Conservation (phyloP, 2,888 invertebrate species). For the Alviniconcha strummeri region DNA sequence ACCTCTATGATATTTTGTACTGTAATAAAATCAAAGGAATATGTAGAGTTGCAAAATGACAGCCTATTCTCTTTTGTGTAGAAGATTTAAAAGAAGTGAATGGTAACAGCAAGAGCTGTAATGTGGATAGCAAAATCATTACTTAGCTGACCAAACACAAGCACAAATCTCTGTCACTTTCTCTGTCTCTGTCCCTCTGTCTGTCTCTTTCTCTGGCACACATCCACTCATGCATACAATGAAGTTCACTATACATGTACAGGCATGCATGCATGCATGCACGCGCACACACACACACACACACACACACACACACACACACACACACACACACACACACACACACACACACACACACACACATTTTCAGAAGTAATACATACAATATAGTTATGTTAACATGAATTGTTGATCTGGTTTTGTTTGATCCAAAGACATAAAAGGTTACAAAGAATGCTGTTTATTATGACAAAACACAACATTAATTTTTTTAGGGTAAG, state of each 20-base stretch:
- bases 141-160: too few relatives aligned
- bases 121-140: too few relatives aligned
- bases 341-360: constrained; percentile 3
- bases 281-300: background rate
- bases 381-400: too few relatives aligned
- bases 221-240: background rate
- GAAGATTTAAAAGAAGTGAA: background rate
- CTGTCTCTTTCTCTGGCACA: background rate
- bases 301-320: constrained; percentile 1
- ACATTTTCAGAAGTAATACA: too few relatives aligned
- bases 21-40: background rate
- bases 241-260: background rate
- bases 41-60: background rate
- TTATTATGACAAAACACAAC: too few relatives aligned
- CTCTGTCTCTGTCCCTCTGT: too few relatives aligned
- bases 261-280: background rate
- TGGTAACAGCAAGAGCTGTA: too few relatives aligned
- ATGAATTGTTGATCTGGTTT: too few relatives aligned
- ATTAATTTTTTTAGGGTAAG: too few relatives aligned
- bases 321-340: background rate
- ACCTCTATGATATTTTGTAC: background rate
- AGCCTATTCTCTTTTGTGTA: background rate
- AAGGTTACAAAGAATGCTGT: too few relatives aligned
- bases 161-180: too few relatives aligned
- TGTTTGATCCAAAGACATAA: too few relatives aligned